Percentiles rank a stretch among this genome's conserved stretches.
phyloP scores from a whole-genome alignment of 2,113 vertebrate genomes.

The Gila orcuttii region DNA sequence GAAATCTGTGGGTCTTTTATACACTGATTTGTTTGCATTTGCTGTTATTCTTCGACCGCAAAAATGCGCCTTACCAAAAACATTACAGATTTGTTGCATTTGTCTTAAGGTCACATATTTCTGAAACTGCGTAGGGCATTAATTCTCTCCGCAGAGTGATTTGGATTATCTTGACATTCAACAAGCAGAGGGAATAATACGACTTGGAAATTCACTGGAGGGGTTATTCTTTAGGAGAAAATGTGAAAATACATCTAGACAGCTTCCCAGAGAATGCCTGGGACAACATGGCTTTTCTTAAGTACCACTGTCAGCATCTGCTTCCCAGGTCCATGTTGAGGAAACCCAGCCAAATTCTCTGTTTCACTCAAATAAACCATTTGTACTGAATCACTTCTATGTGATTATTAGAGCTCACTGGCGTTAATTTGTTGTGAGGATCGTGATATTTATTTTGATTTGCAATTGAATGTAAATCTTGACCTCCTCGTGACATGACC shows the following conservation, averaged over 20 bases:
- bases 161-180: background rate
- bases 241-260: conserved; percentile 5
- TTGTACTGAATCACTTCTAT: background rate
- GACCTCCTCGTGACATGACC: background rate
- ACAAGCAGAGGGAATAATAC: background rate
- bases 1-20: conserved; percentile 71
- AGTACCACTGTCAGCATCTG: conserved; percentile 51
- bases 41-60: background rate
- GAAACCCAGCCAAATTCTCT: background rate
- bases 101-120: background rate
- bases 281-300: conserved; percentile 19
- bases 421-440: background rate
- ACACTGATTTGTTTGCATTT: conserved; percentile 48
- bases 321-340: conserved; percentile 58
- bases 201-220: background rate
- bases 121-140: background rate
- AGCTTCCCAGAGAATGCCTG: background rate
- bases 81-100: background rate
- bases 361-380: background rate
- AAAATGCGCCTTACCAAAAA: background rate
- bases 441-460: background rate
- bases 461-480: background rate
- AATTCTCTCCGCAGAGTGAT: background rate
- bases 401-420: background rate
- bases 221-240: conserved; percentile 2